phyloP scores from a whole-genome alignment of 1,140 invertebrate species.

The Drosophila santomea region DNA sequence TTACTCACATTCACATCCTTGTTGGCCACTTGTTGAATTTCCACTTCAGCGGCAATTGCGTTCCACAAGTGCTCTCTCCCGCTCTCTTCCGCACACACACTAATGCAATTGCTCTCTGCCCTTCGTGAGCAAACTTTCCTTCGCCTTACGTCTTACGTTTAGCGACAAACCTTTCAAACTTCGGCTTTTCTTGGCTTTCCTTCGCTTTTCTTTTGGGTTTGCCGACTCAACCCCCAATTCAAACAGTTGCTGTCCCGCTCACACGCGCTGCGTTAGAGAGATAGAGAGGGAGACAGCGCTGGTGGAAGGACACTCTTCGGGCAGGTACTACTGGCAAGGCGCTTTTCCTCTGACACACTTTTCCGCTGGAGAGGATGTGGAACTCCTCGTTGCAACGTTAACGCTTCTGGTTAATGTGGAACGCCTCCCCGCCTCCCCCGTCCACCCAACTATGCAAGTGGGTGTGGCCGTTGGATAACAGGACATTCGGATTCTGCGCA shows the following conservation, averaged over 20 bases:
- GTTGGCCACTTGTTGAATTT: slow-evolving; percentile 73
- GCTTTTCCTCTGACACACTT: slow-evolving; percentile 68
- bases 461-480: slow-evolving; percentile 52
- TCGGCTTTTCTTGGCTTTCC: slow-evolving; percentile 44
- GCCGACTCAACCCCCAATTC: slow-evolving; percentile 63
- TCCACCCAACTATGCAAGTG: slow-evolving; percentile 25
- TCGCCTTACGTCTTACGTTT: slow-evolving; percentile 43
- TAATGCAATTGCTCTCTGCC: not conserved
- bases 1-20: slow-evolving; percentile 3
- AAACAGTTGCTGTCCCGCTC: slow-evolving; percentile 46
- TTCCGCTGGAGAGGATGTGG: slow-evolving; percentile 23
- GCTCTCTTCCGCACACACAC: slow-evolving; percentile 20
- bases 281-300: slow-evolving; percentile 47
- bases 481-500: slow-evolving; percentile 69
- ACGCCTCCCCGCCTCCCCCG: slow-evolving; percentile 2
- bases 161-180: slow-evolving; percentile 55
- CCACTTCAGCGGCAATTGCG: slow-evolving; percentile 28
- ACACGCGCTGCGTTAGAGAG: slow-evolving; percentile 2
- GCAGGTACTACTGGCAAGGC: slow-evolving; percentile 63
- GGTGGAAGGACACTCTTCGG: slow-evolving; percentile 44
- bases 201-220: slow-evolving; percentile 39
- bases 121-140: slow-evolving; percentile 42
- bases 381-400: slow-evolving; percentile 48
- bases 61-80: slow-evolving; percentile 55
- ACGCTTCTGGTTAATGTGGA: slow-evolving; percentile 69